phyloP scores from a whole-genome alignment of 2,113 vertebrate genomes.

The Argyrosomus japonicus region DNA sequence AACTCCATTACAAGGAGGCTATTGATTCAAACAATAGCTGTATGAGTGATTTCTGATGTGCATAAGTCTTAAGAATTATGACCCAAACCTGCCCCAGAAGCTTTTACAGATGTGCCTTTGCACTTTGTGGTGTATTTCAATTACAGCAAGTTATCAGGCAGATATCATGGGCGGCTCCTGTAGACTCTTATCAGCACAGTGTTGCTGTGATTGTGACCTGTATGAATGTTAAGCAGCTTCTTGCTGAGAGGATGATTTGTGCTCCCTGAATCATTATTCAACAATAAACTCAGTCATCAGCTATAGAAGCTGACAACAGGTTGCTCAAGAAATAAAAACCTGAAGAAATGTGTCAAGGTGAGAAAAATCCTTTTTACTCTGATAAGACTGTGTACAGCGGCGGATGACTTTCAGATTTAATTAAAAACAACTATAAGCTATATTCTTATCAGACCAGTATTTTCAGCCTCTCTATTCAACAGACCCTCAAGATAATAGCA shows the following conservation, averaged over 20 bases:
- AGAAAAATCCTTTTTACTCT: not conserved
- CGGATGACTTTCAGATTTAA: conserved; percentile 25
- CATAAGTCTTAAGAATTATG: not conserved
- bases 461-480: not conserved
- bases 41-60: not conserved
- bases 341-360: not conserved
- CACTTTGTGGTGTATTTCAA: not conserved
- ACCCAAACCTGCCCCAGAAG: not conserved
- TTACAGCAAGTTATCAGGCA: not conserved
- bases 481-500: conserved; percentile 10
- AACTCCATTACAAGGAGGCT: not conserved
- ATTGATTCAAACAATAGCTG: too few relatives aligned
- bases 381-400: conserved; percentile 1
- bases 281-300: conserved; percentile 38
- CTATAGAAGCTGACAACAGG: not conserved
- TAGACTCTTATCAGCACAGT: conserved; percentile 13
- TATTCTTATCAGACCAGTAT: not conserved
- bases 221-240: conserved; percentile 59
- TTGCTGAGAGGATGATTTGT: conserved; percentile 45
- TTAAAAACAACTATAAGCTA: conserved; percentile 4
- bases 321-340: not conserved
- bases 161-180: not conserved
- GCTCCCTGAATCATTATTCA: conserved; percentile 44
- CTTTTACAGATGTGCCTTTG: conserved; percentile 14
- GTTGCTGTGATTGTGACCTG: conserved; percentile 42